phyloP scores from a whole-genome alignment of 92 coral and sea anemone species.

The Anthopleura xanthogrammica region DNA sequence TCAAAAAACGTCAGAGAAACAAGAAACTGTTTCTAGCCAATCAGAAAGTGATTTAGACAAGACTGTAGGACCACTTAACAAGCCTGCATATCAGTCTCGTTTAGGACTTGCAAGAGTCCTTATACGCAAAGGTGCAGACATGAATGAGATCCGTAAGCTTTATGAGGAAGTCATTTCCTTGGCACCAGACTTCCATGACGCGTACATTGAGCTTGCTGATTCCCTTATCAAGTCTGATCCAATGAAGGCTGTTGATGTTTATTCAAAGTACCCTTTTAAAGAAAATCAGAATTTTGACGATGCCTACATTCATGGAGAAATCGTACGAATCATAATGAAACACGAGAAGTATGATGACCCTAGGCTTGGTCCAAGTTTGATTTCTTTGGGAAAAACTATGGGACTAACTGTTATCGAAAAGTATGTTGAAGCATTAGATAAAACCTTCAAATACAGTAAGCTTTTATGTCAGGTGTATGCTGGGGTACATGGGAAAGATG shows the following conservation, averaged over 20 bases:
- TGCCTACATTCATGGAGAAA: slow-evolving; percentile 95
- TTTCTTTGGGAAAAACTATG: slow-evolving; percentile 87
- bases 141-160: slow-evolving; percentile 61
- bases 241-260: slow-evolving; percentile 86
- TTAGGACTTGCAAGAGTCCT: slow-evolving; percentile 92
- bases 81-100: slow-evolving; percentile 83
- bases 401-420: slow-evolving; percentile 95
- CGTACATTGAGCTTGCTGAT: slow-evolving; percentile 96
- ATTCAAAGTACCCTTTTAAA: slow-evolving; percentile 64
- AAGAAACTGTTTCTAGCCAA: slow-evolving; percentile 39
- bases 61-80: slow-evolving; percentile 87
- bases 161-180: slow-evolving; percentile 84
- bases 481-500: slow-evolving; percentile 88
- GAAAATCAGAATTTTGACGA: slow-evolving; percentile 88
- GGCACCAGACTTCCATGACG: slow-evolving; percentile 94
- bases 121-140: slow-evolving; percentile 71
- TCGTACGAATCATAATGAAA: slow-evolving; percentile 88
- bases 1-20: slow-evolving; percentile 32
- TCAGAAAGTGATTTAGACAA: slow-evolving; percentile 40
- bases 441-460: slow-evolving; percentile 94
- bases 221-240: slow-evolving; percentile 82
- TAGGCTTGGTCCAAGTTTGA: slow-evolving; percentile 80
- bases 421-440: slow-evolving; percentile 92
- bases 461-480: slow-evolving; percentile 85
- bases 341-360: slow-evolving; percentile 84